Base-by-base conservation (phyloP, 2,113 vertebrate genomes). In the Cepphus grylle region DNA sequence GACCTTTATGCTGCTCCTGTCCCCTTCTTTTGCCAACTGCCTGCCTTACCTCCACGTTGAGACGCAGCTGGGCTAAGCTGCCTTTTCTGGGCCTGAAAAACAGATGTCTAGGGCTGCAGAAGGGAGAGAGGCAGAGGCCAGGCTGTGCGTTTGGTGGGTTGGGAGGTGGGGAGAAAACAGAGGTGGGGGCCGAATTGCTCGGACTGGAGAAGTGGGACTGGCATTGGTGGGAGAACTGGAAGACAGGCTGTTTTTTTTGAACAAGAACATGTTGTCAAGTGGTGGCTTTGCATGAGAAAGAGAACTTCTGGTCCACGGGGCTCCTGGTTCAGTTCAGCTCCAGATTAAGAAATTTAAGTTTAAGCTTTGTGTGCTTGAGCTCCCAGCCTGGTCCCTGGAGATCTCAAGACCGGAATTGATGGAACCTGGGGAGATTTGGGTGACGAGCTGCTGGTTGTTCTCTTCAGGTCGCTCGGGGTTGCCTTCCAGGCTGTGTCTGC, bases 391-490 rank as follows among this genome's bases (percentile, higher is more conserved):
- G 6, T n/a, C 25, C 42, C 10, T 80, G 79, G 62, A 38, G 49
- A 30, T 56, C 34, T 69, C 4, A 1, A 2, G 56, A 59, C 27
- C 30, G 22, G 69, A 74, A 19, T 0, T 53, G 50, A 8, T 65
- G 69, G 61, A 70, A 30, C 23, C 43, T 61, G 42, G 18, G 27
- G 55, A 56, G 25, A 8, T 49, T 5, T 73, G 67, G 17, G 43
- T 76, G 34, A 26, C 9, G 9, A 81, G 32, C 45, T 36, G 2
- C 69, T 45, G 12, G 53, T 53, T 65, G 78, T 52, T 34, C 25
- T 47, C 67, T 76, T 65, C 40, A 43, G 8, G 23, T 12, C 1
- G 2, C 5, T 43, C 0, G 0, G 18, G 11, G 3, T 65, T 81
- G 21, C 34, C 90, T 36, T 78, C 21, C 36, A 71, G 50, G 45